phyloP scores from a whole-genome alignment of 1,140 invertebrate species.

The Drosophila santomea region DNA sequence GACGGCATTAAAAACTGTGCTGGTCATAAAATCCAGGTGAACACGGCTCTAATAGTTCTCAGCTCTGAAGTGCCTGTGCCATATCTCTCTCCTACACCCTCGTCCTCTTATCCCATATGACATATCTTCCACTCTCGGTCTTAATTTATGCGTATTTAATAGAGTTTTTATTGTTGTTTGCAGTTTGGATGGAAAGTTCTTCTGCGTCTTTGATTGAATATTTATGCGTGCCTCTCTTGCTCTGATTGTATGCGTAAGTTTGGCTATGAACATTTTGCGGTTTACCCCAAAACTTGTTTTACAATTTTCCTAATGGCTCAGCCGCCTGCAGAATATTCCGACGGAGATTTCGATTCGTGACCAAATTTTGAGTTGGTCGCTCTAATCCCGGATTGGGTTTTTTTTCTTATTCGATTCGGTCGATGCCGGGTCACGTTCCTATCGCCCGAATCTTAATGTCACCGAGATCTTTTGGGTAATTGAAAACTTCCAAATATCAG shows the following conservation, averaged over 20 bases:
- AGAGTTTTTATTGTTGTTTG: slow-evolving; percentile 82
- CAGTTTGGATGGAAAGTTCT: slow-evolving; percentile 65
- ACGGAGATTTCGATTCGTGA: slow-evolving; percentile 16
- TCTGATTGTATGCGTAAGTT: slow-evolving; percentile 36
- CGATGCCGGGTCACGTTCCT: slow-evolving; percentile 42
- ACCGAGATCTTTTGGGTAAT: slow-evolving; percentile 42
- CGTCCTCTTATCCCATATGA: neutral
- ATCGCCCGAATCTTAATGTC: slow-evolving; percentile 40
- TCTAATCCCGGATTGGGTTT: slow-evolving; percentile 34
- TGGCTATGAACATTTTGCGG: slow-evolving; percentile 48
- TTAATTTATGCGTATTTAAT: slow-evolving; percentile 83
- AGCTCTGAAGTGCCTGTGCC: slow-evolving; percentile 48
- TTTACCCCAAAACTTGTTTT: slow-evolving; percentile 51
- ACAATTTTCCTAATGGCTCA: slow-evolving; percentile 54
- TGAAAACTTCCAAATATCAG: slow-evolving; percentile 42
- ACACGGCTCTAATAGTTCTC: slow-evolving; percentile 42
- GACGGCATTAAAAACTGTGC: slow-evolving; percentile 61
- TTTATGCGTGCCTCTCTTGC: slow-evolving; percentile 53
- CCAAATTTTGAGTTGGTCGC: slow-evolving; percentile 10
- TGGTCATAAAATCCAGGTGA: slow-evolving; percentile 66
- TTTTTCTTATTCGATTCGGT: slow-evolving; percentile 8
- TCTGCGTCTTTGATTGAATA: slow-evolving; percentile 75
- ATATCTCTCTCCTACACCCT: neutral
- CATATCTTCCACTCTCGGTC: slow-evolving; percentile 15
- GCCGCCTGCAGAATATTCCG: slow-evolving; percentile 17